phyloP scores from a whole-genome alignment of 2,888 invertebrate genomes.

The Apeira syringaria region DNA sequence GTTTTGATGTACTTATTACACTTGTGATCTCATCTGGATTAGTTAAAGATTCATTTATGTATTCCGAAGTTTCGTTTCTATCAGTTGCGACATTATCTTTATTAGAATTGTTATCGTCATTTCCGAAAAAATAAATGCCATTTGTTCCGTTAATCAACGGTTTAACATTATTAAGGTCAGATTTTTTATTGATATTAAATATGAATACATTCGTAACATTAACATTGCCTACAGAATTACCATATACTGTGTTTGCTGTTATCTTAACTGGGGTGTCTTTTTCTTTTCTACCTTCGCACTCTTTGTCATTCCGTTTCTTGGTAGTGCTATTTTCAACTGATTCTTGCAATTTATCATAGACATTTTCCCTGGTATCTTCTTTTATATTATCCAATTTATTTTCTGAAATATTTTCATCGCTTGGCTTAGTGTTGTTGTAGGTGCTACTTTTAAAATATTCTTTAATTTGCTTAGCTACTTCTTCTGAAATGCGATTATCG shows the following conservation, averaged over 20 bases:
- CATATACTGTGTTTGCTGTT: conserved; percentile 43
- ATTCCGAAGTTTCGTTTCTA: conserved; percentile 1
- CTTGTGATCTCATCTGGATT: conserved; percentile 3
- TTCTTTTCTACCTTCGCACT: conserved; percentile 11
- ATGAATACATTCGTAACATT: conserved; percentile 62
- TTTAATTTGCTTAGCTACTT: conserved; percentile 38
- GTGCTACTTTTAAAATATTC: conserved; percentile 1
- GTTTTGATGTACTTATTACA: conserved; percentile 1
- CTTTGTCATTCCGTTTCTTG: conserved; percentile 18
- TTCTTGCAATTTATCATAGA: no score
- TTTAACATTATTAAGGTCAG: conserved; percentile 33
- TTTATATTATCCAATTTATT: neutral
- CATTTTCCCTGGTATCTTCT: no score
- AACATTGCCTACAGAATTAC: conserved; percentile 48
- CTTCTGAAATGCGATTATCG: conserved; percentile 36
- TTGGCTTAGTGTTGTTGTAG: neutral
- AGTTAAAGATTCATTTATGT: neutral
- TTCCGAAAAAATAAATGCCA: conserved; percentile 27
- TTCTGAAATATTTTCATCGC: neutral
- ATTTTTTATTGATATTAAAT: conserved; percentile 43
- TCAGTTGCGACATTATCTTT: conserved; percentile 3
- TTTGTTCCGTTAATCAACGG: conserved; percentile 27
- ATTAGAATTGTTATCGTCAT: conserved; percentile 7
- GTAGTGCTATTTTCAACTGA: conserved; percentile 10
- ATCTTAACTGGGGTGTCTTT: conserved; percentile 27